phyloP scores from a whole-genome alignment of 2,888 invertebrate species.

The Arctia plantaginis region DNA sequence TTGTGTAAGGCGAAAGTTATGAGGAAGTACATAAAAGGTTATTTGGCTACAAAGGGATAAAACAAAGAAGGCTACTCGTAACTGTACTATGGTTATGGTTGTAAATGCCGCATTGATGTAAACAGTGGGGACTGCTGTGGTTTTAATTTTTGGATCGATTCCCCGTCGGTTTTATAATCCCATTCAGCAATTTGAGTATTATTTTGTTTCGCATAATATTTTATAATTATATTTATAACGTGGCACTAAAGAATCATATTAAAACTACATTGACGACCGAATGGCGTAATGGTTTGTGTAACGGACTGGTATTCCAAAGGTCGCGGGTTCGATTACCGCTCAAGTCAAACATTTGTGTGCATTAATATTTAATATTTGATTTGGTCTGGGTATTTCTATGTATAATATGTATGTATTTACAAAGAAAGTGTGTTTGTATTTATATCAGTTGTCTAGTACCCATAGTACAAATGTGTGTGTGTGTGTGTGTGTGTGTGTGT shows the following conservation, averaged over 20 bases:
- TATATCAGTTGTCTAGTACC: too few relatives aligned
- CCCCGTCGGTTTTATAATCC: background rate
- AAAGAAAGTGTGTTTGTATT: too few relatives aligned
- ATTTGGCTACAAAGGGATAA: background rate
- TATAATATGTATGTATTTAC: too few relatives aligned
- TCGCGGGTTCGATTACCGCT: too few relatives aligned
- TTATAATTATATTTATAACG: background rate
- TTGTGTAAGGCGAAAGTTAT: background rate
- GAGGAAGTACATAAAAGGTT: background rate
- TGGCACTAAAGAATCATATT: background rate
- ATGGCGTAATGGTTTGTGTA: too few relatives aligned
- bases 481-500: too few relatives aligned
- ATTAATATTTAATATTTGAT: too few relatives aligned
- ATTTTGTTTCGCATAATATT: background rate
- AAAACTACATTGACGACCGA: too few relatives aligned
- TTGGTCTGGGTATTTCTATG: too few relatives aligned
- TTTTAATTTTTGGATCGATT: background rate
- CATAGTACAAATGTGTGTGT: too few relatives aligned
- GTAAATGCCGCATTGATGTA: background rate
- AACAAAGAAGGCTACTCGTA: background rate
- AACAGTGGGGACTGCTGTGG: background rate
- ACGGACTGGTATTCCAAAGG: too few relatives aligned
- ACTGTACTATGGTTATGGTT: background rate
- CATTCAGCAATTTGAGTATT: background rate
- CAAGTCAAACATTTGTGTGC: too few relatives aligned